Evolutionary conservation across 2,113 vertebrate genomes (phyloP).

Genomic region (Heptranchias perlo): DNA sequence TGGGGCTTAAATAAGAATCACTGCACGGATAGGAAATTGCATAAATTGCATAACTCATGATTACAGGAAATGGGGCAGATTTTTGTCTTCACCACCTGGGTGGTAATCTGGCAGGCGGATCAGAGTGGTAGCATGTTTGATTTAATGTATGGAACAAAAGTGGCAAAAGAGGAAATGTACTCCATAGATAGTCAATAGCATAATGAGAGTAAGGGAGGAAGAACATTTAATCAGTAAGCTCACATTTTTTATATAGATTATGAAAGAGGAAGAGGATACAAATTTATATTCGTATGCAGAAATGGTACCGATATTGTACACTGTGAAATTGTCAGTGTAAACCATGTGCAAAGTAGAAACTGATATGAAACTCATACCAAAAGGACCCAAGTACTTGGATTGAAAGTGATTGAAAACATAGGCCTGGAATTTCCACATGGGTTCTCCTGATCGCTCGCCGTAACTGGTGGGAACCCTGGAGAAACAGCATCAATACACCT

Average conservation of each 20-base stretch:
- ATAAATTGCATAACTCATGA: not conserved
- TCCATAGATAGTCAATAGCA: not conserved
- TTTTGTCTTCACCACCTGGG: not conserved
- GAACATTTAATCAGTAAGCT: not conserved
- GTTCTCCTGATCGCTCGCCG: not conserved
- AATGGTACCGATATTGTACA: not conserved
- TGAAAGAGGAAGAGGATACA: not conserved
- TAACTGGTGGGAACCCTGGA: not conserved
- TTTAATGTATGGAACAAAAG: not conserved
- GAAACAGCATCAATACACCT: not conserved
- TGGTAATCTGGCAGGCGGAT: not conserved
- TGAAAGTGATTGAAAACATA: not conserved
- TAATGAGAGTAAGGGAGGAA: not conserved
- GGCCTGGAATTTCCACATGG: not conserved
- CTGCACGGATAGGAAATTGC: not conserved
- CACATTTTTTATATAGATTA: not conserved
- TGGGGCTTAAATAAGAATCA: not conserved
- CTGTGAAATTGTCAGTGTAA: not conserved
- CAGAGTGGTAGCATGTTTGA: not conserved
- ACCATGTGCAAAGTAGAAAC: not conserved
- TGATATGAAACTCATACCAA: not conserved
- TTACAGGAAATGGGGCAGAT: not conserved
- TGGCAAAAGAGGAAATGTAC: not conserved
- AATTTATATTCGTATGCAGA: not conserved
- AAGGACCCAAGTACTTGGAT: not conserved